These are phyloP conservation scores for Aethes cnicana DNA, from an alignment of 2,888 invertebrate species.

Conservation along the genomic window DNA sequence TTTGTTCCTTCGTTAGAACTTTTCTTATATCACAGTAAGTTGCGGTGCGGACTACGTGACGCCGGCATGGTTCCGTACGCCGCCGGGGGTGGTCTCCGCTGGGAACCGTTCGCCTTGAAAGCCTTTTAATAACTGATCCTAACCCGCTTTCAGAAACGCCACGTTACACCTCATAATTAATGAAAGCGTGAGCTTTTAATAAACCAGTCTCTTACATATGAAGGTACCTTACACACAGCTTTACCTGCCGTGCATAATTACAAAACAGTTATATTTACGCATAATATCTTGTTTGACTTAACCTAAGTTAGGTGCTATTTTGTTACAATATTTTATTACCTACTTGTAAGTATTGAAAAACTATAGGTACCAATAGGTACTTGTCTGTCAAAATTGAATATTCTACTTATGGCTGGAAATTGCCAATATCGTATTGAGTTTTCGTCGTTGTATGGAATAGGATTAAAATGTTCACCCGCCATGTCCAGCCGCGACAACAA, in stretches of 20 bases:
- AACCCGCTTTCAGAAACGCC: conserved; percentile 37
- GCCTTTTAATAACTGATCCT: conserved; percentile 41
- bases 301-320: not conserved
- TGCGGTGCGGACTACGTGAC: conserved; percentile 2
- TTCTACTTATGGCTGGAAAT: not conserved
- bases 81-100: conserved; percentile 28
- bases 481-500: conserved; percentile 43
- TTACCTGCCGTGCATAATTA: no score
- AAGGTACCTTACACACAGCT: not conserved
- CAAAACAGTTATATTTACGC: no score
- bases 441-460: conserved; percentile 20
- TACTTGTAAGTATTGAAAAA: conserved; percentile 1
- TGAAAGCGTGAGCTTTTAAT: conserved; percentile 36
- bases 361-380: no score
- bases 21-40: conserved; percentile 1
- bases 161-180: conserved; percentile 34
- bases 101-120: conserved; percentile 40
- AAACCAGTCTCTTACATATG: conserved; percentile 16
- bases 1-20: not conserved
- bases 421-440: conserved; percentile 8
- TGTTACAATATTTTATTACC: no score
- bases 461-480: conserved; percentile 23
- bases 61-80: conserved; percentile 25
- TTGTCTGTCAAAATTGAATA: conserved; percentile 2
- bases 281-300: no score